phyloP scores from a whole-genome alignment of 2,888 invertebrate species.

The Psylliodes chrysocephalus region DNA sequence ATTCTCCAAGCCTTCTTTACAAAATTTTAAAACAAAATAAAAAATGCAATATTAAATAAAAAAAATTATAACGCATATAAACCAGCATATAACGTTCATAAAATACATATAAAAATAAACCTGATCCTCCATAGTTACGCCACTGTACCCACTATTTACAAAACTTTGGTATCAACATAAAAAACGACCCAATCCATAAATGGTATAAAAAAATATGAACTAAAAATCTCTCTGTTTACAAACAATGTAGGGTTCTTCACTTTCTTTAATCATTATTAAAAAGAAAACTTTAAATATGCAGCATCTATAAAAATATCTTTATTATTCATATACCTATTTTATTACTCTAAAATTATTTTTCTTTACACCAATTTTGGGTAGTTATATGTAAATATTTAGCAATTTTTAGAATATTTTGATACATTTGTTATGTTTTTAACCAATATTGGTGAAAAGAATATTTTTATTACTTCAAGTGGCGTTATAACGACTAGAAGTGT shows the following conservation, averaged over 20 bases:
- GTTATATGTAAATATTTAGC: no score
- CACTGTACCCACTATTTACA: background rate
- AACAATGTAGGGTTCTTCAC: background rate
- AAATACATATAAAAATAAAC: no score
- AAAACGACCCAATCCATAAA: background rate
- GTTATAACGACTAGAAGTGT: background rate
- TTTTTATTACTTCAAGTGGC: no score
- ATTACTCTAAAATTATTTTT: background rate
- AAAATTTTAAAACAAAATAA: no score
- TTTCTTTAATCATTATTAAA: background rate
- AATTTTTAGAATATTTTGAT: no score
- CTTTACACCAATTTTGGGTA: background rate
- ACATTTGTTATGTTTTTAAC: no score
- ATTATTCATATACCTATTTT: background rate
- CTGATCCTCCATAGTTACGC: no score
- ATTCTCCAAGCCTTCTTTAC: no score
- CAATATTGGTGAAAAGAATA: no score
- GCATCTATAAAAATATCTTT: slow-evolving; percentile 1
- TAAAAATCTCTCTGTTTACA: background rate
- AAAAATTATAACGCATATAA: no score
- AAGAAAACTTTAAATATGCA: background rate
- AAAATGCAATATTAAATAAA: no score
- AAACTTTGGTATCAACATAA: background rate
- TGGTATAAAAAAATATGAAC: background rate
- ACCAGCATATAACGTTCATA: no score